Percentiles rank a stretch among this genome's conserved stretches.
Evolutionary conservation across 1,140 invertebrate genomes (phyloP).

Genomic region (Bombus affinis): DNA sequence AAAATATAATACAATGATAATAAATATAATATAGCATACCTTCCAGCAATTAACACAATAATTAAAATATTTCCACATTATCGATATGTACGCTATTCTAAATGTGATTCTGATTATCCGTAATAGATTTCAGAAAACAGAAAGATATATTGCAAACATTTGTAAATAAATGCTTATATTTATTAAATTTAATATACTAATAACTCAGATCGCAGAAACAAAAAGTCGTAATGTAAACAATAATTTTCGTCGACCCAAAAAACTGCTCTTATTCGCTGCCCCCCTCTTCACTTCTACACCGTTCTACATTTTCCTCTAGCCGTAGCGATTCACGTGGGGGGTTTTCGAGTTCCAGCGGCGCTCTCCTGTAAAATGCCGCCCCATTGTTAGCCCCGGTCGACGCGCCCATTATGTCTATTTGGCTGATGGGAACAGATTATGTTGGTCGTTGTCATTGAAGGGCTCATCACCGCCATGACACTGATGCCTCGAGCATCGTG

Average conservation of each 20-base stretch:
- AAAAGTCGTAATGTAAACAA: not conserved
- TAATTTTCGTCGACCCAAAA: constrained; percentile 22
- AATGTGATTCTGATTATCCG: too few species aligned
- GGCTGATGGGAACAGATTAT: constrained; percentile 82
- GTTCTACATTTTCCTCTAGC: constrained; percentile 2
- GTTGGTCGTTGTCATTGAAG: constrained; percentile 81
- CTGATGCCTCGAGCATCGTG: constrained; percentile 70
- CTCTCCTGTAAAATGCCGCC: constrained; percentile 74
- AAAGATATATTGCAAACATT: too few species aligned
- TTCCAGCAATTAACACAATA: too few species aligned
- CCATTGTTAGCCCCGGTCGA: constrained; percentile 77
- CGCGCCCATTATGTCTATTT: constrained; percentile 79
- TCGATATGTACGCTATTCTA: too few species aligned
- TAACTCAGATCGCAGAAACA: not conserved
- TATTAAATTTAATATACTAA: not conserved
- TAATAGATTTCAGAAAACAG: too few species aligned
- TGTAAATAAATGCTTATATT: too few species aligned
- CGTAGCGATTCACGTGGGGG: constrained; percentile 18
- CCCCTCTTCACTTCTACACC: constrained; percentile 10
- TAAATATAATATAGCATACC: too few species aligned
- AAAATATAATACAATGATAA: too few species aligned
- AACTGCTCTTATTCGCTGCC: not conserved
- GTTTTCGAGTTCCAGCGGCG: constrained; percentile 65
- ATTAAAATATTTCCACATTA: too few species aligned
- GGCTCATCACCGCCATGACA: constrained; percentile 80